These are phyloP conservation scores for Zaprionus capensis DNA, from an alignment of 1,140 invertebrate genomes.

Conservation along the genomic window DNA sequence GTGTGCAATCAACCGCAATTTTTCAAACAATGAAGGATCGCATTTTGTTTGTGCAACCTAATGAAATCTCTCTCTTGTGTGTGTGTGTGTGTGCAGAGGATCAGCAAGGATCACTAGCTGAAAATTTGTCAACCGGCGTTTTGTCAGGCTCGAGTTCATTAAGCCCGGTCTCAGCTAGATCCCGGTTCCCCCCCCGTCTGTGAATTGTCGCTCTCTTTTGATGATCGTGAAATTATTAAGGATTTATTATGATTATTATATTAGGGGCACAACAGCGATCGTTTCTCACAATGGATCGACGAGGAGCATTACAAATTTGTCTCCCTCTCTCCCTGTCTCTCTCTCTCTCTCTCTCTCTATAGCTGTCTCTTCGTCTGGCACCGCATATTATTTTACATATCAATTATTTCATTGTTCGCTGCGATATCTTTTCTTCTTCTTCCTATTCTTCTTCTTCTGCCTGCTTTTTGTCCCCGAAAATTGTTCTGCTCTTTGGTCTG, in stretches of 20 bases:
- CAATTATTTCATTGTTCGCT: slow-evolving; percentile 75
- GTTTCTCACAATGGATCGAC: slow-evolving; percentile 10
- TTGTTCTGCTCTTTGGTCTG: slow-evolving; percentile 23
- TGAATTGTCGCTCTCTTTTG: slow-evolving; percentile 70
- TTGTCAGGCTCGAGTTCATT: slow-evolving; percentile 67
- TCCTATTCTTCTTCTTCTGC: background rate
- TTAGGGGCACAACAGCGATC: slow-evolving; percentile 71
- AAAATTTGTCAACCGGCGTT: slow-evolving; percentile 73
- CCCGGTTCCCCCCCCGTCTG: background rate
- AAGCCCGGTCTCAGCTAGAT: slow-evolving; percentile 46
- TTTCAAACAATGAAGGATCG: slow-evolving; percentile 68
- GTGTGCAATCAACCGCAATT: slow-evolving; percentile 83
- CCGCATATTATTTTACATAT: slow-evolving; percentile 83
- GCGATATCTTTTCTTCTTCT: slow-evolving; percentile 20
- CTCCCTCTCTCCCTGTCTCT: background rate
- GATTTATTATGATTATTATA: slow-evolving; percentile 84
- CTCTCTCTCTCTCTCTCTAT: slow-evolving; percentile 4
- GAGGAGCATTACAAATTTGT: slow-evolving; percentile 68
- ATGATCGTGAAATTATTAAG: slow-evolving; percentile 81
- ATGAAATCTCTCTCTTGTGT: slow-evolving; percentile 58
- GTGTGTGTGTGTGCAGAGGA: slow-evolving; percentile 42
- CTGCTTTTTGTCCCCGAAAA: slow-evolving; percentile 23
- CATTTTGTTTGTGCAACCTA: slow-evolving; percentile 77
- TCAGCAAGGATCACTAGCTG: slow-evolving; percentile 61
- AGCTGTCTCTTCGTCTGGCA: background rate